Evolutionary conservation across 2,797 vertebrate species (phyloP).

Genomic region (Octomys mimax): DNA sequence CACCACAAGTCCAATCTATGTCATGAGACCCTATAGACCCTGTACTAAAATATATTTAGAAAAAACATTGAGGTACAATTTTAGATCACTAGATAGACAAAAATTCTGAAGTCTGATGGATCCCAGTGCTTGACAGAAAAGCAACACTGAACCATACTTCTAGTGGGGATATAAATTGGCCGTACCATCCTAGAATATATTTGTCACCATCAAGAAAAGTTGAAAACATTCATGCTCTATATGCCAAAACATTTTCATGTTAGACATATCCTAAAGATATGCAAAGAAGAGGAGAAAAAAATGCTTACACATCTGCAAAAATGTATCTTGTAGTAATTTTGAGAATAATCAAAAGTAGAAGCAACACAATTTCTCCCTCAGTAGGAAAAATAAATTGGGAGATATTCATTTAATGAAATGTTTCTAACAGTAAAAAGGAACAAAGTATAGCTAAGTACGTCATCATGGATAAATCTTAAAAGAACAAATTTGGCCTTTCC

Average conservation of each 20-base stretch:
- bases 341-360: background rate
- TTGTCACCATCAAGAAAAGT: background rate
- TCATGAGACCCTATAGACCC: too few species aligned
- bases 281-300: background rate
- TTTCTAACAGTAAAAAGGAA: constrained; percentile 14
- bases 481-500: background rate
- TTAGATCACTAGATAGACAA: background rate
- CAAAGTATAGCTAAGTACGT: background rate
- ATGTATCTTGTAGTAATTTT: background rate
- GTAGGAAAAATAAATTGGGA: background rate
- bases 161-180: background rate
- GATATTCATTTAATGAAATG: constrained; percentile 17
- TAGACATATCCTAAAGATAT: background rate
- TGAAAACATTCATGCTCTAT: background rate
- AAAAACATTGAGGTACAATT: background rate
- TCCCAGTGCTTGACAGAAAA: background rate
- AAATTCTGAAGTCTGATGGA: background rate
- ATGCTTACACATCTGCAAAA: background rate
- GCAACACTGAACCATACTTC: background rate
- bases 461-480: background rate
- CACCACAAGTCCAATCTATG: too few species aligned
- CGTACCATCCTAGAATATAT: background rate
- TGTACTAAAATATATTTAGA: background rate
- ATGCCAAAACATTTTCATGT: background rate
- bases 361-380: background rate